Conservation (phyloP, 2,797 vertebrate species). For the Myioborus melanocephalus region DNA sequence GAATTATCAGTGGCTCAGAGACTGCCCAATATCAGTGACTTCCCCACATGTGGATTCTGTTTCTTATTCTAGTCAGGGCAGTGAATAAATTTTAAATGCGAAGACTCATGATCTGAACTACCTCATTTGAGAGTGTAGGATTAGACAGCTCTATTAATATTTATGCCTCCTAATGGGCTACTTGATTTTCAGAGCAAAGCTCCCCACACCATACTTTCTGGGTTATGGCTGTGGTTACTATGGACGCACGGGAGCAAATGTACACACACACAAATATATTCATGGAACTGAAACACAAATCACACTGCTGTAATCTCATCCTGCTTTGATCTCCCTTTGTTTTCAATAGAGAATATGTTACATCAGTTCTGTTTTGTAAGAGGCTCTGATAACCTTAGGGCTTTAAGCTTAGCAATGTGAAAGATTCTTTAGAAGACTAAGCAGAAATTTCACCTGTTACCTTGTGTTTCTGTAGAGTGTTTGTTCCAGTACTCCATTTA, state of each 20-base stretch:
- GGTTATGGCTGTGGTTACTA: conserved; percentile 19
- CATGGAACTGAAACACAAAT: not conserved
- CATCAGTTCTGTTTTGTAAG: not conserved
- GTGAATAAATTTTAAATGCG: conserved; percentile 59
- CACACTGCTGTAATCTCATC: not conserved
- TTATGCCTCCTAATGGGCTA: conserved; percentile 60
- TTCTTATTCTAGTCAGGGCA: conserved; percentile 33
- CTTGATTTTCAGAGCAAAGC: conserved; percentile 58
- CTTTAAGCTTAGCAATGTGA: not conserved
- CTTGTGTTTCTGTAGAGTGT: not conserved
- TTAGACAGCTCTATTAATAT: conserved; percentile 68
- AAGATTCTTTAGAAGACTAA: not conserved
- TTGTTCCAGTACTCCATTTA: not conserved
- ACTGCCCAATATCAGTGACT: not conserved
- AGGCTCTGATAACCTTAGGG: not conserved
- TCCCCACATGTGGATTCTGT: not conserved
- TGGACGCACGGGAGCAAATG: not conserved
- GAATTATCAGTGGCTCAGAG: conserved; percentile 24
- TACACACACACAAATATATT: not conserved
- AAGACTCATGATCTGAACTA: conserved; percentile 58
- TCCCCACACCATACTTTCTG: not conserved
- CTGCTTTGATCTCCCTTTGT: not conserved
- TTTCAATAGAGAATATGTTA: not conserved
- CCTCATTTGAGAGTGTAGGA: conserved; percentile 49
- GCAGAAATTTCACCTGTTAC: not conserved